Conservation (phyloP, 2,113 vertebrate species). For the Guaruba guarouba region DNA sequence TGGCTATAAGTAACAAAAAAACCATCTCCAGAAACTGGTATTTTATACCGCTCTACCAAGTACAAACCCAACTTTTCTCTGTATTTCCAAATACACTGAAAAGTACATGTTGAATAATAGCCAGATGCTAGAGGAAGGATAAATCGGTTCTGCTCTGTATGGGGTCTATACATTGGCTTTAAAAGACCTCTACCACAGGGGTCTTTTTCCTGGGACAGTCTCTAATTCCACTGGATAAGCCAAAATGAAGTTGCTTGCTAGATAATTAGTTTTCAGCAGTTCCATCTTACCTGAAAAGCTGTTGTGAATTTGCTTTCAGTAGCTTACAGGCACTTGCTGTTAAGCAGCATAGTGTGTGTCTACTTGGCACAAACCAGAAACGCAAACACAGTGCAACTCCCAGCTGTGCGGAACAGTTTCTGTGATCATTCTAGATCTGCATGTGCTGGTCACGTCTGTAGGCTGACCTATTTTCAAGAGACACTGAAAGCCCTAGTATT, state of each 20-base stretch:
- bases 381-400: neutral
- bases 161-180: neutral
- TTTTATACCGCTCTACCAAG: neutral
- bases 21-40: neutral
- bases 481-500: neutral
- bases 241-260: neutral
- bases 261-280: neutral
- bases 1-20: neutral
- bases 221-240: neutral
- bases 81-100: neutral
- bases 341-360: rapidly evolving
- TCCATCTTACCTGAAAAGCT: neutral
- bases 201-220: neutral
- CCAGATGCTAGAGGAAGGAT: neutral
- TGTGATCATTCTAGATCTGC: too few species aligned
- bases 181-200: neutral
- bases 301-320: neutral
- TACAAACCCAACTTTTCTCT: neutral
- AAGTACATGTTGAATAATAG: neutral
- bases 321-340: neutral
- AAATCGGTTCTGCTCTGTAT: neutral
- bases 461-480: neutral
- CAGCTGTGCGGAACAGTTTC: too few species aligned
- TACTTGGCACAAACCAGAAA: neutral
- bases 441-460: neutral